phyloP scores from a whole-genome alignment of 2,113 vertebrate genomes.

The Lasiurus cinereus region DNA sequence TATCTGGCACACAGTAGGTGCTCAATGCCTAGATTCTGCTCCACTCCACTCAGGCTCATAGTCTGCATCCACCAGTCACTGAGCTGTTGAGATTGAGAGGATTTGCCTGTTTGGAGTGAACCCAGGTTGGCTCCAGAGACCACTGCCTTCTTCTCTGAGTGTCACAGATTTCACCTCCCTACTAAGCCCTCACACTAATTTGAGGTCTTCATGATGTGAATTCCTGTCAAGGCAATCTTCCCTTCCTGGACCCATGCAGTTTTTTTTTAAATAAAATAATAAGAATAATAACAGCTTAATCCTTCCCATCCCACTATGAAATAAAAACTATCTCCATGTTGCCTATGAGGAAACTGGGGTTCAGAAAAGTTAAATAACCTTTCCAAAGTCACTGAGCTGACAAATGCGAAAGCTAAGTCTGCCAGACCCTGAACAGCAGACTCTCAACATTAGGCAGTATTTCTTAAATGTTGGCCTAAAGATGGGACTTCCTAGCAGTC shows the following conservation, averaged over 20 bases:
- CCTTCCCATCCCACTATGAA: not conserved
- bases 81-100: not conserved
- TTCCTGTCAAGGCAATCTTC: not conserved
- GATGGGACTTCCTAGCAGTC: not conserved
- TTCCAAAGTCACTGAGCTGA: not conserved
- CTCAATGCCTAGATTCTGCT: not conserved
- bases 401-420: not conserved
- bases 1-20: not conserved
- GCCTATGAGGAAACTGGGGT: not conserved
- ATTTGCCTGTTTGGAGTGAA: not conserved
- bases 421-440: not conserved
- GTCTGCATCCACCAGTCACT: not conserved
- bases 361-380: not conserved
- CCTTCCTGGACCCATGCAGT: not conserved
- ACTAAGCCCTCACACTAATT: not conserved
- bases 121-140: not conserved
- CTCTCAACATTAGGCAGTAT: not conserved
- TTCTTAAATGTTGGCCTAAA: not conserved
- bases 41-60: no score
- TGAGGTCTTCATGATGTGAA: not conserved
- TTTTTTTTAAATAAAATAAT: not conserved
- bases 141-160: not conserved
- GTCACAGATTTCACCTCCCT: not conserved
- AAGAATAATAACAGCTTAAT: not conserved
- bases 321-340: slow-evolving; percentile 27